Base-by-base conservation (phyloP, 1,140 invertebrate species). In the Cyclina sinensis region DNA sequence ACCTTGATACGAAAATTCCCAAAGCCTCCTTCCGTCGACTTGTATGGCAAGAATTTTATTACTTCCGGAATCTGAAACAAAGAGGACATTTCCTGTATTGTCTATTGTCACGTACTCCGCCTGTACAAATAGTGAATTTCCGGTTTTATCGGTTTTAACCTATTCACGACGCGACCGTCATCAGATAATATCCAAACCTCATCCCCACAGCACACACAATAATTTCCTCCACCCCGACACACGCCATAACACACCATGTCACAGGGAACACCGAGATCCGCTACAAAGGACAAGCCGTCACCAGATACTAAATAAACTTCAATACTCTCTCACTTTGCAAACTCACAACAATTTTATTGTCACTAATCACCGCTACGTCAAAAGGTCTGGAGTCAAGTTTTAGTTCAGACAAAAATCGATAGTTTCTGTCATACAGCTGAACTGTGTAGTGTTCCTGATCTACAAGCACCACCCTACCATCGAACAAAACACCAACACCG, bases 271-370 rank as follows among this genome's bases (percentile, higher is more conserved):
- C 86, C 86, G 5, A 88, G 68, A 48, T 88, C 86, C 35, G 86
- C 86, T 1, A 88, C 78, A 24, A 78, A 27, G 0, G 86, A 74
- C 9, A 88, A 35, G 18, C 48, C 70, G n/a, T 82, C 79, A 24
- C 24, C 65, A 16, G 79, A 74, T 0, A 88, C 37, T 16, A 88
- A 68, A 88, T 59, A 73, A 88, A 82, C 68, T 82, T 88, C 30
- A 88, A 32, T n/a, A 83, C 78, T n/a, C 86, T 43, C 48, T 88
- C 86, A 83, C 68, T 88, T 57, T 88, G 86, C 48, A 88, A 68
- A 73, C 86, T 88, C 27, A 88, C 86, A 11, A 76, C 86, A 74
- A 88, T 54, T 39, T 88, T 88, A 48, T 46, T 76, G 0, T 74
- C 80, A 59, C 78, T 76, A 1, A 83, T 65, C 0, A 88, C 68